Evolutionary conservation across 2,797 vertebrate genomes (phyloP).

Genomic region (Brachyrhaphis roseni): DNA sequence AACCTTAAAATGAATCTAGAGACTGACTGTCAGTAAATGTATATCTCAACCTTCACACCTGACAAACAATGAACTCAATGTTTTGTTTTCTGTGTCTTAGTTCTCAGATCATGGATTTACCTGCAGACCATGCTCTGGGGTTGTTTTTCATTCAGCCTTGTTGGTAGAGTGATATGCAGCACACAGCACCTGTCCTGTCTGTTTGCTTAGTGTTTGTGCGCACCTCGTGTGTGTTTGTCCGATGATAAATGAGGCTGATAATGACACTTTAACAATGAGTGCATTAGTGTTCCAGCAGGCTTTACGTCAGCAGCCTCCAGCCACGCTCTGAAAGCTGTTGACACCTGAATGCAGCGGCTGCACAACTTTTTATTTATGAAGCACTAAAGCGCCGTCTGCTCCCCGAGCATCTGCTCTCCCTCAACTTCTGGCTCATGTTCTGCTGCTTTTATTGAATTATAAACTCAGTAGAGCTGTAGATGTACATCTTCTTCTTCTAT

Average conservation of each 20-base stretch:
- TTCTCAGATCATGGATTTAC: not conserved
- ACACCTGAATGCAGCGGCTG: slow-evolving; percentile 27
- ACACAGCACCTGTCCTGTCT: slow-evolving; percentile 60
- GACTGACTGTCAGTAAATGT: not conserved
- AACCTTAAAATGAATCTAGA: not conserved
- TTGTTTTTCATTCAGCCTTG: slow-evolving; percentile 5
- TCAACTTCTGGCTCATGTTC: not conserved
- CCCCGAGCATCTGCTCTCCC: slow-evolving; percentile 3
- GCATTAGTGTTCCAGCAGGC: slow-evolving; percentile 46
- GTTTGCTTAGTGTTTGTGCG: slow-evolving; percentile 43
- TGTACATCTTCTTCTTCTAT: slow-evolving; percentile 7
- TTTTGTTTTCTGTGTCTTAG: not conserved
- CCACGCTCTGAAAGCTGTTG: slow-evolving; percentile 23
- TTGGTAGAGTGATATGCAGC: slow-evolving; percentile 33
- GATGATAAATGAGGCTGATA: slow-evolving; percentile 54
- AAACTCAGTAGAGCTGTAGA: not conserved
- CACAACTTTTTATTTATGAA: slow-evolving; percentile 15
- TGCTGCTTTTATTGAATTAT: slow-evolving; percentile 7
- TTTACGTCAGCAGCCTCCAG: slow-evolving; percentile 43
- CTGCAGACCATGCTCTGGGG: not conserved
- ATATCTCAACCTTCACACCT: not conserved
- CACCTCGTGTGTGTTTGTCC: slow-evolving; percentile 46
- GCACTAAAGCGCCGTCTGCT: slow-evolving; percentile 7
- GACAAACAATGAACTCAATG: not conserved
- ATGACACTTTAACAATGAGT: slow-evolving; percentile 66